These are phyloP conservation scores for Drosophila histrio DNA, from an alignment of 2,888 invertebrate species.

Conservation along the genomic window DNA sequence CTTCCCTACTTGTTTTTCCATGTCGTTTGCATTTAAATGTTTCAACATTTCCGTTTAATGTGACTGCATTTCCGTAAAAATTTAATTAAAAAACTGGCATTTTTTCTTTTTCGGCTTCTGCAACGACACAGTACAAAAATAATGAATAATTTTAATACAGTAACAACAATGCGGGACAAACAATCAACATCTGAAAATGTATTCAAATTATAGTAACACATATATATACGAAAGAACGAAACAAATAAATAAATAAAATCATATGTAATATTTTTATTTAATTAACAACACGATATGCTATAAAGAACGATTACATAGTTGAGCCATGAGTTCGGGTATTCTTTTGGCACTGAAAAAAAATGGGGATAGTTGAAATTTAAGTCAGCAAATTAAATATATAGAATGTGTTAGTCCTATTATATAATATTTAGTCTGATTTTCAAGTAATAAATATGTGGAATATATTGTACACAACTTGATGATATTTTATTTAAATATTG, in stretches of 20 bases:
- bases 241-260: slow-evolving; percentile 27
- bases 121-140: slow-evolving; percentile 32
- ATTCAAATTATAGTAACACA: slow-evolving; percentile 21
- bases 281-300: slow-evolving; percentile 51
- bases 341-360: neutral
- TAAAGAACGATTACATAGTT: slow-evolving; percentile 17
- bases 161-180: slow-evolving; percentile 4
- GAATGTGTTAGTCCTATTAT: too few species aligned
- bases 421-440: too few species aligned
- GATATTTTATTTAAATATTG: too few species aligned
- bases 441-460: too few species aligned
- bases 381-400: too few species aligned
- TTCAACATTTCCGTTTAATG: slow-evolving; percentile 77
- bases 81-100: slow-evolving; percentile 80
- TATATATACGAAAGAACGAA: slow-evolving; percentile 1
- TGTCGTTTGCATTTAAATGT: slow-evolving; percentile 59
- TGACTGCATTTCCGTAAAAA: slow-evolving; percentile 74
- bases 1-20: neutral
- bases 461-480: too few species aligned
- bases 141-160: slow-evolving; percentile 45
- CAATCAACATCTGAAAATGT: slow-evolving; percentile 20
- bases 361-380: neutral
- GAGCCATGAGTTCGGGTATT: neutral
- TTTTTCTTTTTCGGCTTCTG: slow-evolving; percentile 40
- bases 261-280: slow-evolving; percentile 59